Evolutionary conservation across 2,113 vertebrate species (phyloP), one percentile per base, ranked within the genome.

Genomic region (Engraulis encrasicolus): DNA sequence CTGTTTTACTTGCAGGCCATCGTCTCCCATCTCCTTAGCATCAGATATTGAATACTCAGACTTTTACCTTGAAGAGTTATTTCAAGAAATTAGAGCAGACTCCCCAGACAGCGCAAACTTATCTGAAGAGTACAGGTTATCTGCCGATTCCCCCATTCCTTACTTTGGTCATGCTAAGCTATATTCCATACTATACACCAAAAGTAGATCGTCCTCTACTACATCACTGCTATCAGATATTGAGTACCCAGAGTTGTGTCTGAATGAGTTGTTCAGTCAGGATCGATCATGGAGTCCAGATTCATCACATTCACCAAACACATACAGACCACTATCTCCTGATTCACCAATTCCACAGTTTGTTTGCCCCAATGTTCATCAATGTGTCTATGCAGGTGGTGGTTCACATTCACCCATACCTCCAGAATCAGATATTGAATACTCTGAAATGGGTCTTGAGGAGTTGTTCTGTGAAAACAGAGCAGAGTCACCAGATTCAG

Each of bases 401-500:
- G 71, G 66, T 6, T 15, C 80, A 0, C 2, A 38, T 1, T 52
- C 82, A 7, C 83, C 85, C 6, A 79, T 85, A 15, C 81, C 79
- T 0, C 0, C 52, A 9, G 17, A 15, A 45, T 4, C 78, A 79
- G 36, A 71, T 66, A 36, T 38, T 50, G 3, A 84, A 61, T 1
- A 34, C 61, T 23, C 50, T 45, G 78, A 38, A 79, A 79, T 61
- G 2, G 23, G 80, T 0, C 49, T 87, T 12, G 78, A 58, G 11
- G 78, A 87, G 1, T 89, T 83, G 80, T 40, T 85, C 6, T 34
- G 19, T n/a, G n/a, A n/a, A n/a, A n/a, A n/a, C n/a, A n/a, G n/a
- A n/a, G n/a, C n/a, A n/a, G n/a, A n/a, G n/a, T n/a, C n/a, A n/a
- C n/a, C n/a, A n/a, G n/a, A n/a, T n/a, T n/a, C n/a, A n/a, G n/a